These are phyloP conservation scores for Tamias sibiricus DNA, from an alignment of 2,113 vertebrate species.

Conservation along the genomic window DNA sequence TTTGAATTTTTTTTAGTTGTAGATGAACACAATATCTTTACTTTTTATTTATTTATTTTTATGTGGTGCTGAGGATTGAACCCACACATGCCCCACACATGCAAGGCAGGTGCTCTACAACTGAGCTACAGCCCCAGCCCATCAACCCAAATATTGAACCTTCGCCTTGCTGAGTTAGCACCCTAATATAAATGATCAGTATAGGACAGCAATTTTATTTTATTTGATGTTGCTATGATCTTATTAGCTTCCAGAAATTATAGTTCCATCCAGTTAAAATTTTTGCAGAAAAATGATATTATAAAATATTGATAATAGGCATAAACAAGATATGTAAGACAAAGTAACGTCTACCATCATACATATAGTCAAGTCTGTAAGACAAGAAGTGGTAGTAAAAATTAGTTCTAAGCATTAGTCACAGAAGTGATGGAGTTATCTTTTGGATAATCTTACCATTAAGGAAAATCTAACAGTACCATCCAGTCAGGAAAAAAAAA, in stretches of 20 bases:
- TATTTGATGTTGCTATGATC: not conserved
- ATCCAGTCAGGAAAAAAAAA: not conserved
- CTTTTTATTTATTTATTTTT: no score
- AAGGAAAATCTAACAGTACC: not conserved
- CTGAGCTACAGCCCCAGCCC: not conserved
- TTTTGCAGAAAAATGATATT: not conserved
- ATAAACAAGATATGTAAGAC: not conserved
- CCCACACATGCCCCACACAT: no score
- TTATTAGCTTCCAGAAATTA: conserved; percentile 19
- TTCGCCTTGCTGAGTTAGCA: conserved; percentile 24
- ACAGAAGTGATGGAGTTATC: not conserved
- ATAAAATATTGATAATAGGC: not conserved
- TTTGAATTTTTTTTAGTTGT: no score
- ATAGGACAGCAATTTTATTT: not conserved
- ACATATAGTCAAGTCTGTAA: not conserved
- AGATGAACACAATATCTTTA: no score
- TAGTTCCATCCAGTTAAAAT: not conserved
- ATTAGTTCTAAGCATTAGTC: not conserved
- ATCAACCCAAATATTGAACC: not conserved
- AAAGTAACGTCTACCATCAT: not conserved
- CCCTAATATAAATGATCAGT: not conserved
- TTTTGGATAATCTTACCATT: not conserved
- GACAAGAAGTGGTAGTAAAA: not conserved
- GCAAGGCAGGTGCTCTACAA: no score
- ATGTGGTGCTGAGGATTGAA: no score